Evolutionary conservation across 2,113 vertebrate genomes (phyloP).

Genomic region (Cyanoramphus novaezelandiae): DNA sequence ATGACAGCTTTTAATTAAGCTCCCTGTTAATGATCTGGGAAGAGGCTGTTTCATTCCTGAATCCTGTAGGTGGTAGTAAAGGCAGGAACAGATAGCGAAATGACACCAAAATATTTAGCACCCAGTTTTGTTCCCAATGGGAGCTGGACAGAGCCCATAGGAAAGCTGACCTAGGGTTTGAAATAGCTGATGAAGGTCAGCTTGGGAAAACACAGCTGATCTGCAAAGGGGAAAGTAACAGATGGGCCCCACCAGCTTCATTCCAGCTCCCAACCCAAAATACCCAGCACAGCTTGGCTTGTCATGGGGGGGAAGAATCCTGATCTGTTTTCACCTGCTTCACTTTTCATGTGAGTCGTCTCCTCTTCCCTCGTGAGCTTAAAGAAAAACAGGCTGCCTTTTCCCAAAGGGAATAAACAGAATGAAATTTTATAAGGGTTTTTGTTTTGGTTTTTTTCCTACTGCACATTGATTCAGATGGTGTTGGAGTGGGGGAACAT

Average conservation of each 20-base stretch:
- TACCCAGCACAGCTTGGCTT: not conserved
- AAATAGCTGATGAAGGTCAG: conserved; percentile 54
- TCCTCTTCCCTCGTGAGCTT: not conserved
- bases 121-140: not conserved
- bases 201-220: conserved; percentile 60
- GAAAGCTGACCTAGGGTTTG: conserved; percentile 22
- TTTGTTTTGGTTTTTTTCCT: not conserved
- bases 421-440: not conserved
- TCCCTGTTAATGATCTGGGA: conserved; percentile 53
- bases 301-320: not conserved
- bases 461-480: not conserved
- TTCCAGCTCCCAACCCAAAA: conserved; percentile 40
- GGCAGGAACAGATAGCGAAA: conserved; percentile 29
- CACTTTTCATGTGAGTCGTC: not conserved
- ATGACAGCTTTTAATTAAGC: conserved; percentile 63
- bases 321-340: conserved; percentile 34
- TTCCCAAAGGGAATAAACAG: not conserved
- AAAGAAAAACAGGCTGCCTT: not conserved
- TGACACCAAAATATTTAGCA: conserved; percentile 57
- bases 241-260: not conserved
- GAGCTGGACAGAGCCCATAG: not conserved
- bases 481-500: not conserved
- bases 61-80: conserved; percentile 54
- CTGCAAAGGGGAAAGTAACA: conserved; percentile 30
- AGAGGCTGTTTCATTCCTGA: conserved; percentile 41